A percentile compares a stretch with the other conserved stretches of the same genome.
Evolutionary conservation across 37 sponge, comb jelly and placozoan species (phyloP).

Genomic region (Ephydatia muelleri): DNA sequence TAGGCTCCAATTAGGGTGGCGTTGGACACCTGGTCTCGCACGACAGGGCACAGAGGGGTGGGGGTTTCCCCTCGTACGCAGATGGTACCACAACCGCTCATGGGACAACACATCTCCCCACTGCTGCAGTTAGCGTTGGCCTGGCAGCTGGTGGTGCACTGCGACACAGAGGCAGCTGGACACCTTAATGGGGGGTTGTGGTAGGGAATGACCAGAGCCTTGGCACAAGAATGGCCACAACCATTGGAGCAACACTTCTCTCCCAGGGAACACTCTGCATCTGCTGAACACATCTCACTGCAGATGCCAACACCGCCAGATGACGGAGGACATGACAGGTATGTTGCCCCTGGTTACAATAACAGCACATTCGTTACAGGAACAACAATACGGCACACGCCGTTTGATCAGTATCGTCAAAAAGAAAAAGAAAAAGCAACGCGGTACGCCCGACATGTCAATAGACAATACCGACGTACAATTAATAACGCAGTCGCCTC

Average conservation of each 20-base stretch:
- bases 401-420: too few species aligned
- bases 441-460: too few species aligned
- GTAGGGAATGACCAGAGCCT: constrained; percentile 32
- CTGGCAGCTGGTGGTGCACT: background rate
- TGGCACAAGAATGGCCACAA: constrained; percentile 55
- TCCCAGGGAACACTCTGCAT: constrained; percentile 20
- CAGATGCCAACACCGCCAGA: constrained; percentile 34
- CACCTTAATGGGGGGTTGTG: constrained; percentile 20
- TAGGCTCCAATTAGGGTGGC: constrained; percentile 23
- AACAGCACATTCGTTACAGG: background rate
- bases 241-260: constrained; percentile 62
- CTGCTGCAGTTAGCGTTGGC: background rate
- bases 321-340: constrained; percentile 12
- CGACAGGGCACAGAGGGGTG: constrained; percentile 5
- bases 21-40: background rate
- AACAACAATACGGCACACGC: background rate
- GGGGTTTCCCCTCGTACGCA: constrained; percentile 33
- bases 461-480: too few species aligned
- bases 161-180: constrained; percentile 4
- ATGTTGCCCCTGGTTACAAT: background rate
- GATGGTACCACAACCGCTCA: constrained; percentile 58
- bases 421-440: too few species aligned
- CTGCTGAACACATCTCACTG: constrained; percentile 29
- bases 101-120: constrained; percentile 55
- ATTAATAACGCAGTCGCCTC: too few species aligned